phyloP scores from a whole-genome alignment of 53 echinoderm and acorn worm species.

The Henricia sp. region DNA sequence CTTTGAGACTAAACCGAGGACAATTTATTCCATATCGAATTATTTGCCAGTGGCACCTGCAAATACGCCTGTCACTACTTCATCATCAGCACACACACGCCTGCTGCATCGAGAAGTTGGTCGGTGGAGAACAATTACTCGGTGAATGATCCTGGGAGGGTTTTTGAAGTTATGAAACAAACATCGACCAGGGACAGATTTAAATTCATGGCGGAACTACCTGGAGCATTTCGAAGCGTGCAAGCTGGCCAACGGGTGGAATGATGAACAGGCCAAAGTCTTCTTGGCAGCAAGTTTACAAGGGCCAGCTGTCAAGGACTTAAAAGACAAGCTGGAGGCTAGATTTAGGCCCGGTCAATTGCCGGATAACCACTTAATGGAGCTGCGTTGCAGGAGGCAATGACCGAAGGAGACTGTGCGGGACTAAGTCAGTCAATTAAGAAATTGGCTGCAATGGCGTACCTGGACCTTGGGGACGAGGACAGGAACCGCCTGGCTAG shows the following conservation, averaged over 20 bases:
- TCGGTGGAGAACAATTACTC: background rate
- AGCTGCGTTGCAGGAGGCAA: background rate
- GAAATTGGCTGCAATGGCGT: constrained; percentile 14
- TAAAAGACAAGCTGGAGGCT: constrained; percentile 1
- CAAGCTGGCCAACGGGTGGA: constrained; percentile 4
- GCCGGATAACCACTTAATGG: constrained; percentile 30
- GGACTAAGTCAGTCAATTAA: constrained; percentile 21
- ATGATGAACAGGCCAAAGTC: background rate
- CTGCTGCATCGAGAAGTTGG: background rate
- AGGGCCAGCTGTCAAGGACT: constrained; percentile 1
- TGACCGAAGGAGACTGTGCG: constrained; percentile 4
- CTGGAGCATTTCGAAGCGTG: constrained; percentile 22
- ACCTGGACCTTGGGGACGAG: constrained; percentile 36
- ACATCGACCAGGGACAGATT: background rate
- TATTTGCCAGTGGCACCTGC: background rate
- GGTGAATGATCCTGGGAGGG: background rate
- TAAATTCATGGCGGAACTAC: constrained; percentile 6
- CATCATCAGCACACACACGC: background rate
- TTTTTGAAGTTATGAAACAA: background rate
- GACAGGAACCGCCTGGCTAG: constrained; percentile 36
- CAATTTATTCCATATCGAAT: background rate
- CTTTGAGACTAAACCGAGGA: background rate
- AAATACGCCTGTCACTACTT: background rate
- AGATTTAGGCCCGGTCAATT: constrained; percentile 33
- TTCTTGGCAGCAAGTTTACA: constrained; percentile 14